Conservation (phyloP, 2,888 invertebrate genomes). For the Euzophera pinguis region DNA sequence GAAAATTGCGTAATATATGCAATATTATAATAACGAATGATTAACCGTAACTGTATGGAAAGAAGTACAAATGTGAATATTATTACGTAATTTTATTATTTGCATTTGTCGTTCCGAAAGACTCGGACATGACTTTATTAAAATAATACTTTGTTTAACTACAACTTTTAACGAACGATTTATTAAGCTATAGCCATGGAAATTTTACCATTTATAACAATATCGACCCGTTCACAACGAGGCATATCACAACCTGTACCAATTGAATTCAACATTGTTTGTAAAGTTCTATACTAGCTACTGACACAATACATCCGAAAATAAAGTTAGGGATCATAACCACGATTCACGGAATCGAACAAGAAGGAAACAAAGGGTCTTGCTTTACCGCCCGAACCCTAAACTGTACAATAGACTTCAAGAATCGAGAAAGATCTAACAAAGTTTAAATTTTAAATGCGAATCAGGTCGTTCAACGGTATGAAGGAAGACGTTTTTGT, state of each 20-base stretch:
- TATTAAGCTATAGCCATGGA: slow-evolving; percentile 77
- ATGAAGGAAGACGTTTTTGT: slow-evolving; percentile 79
- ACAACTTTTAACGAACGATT: slow-evolving; percentile 76
- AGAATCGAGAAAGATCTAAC: slow-evolving; percentile 72
- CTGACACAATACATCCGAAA: slow-evolving; percentile 76
- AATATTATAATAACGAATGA: slow-evolving; percentile 56
- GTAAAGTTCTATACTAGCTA: slow-evolving; percentile 79
- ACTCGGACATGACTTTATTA: slow-evolving; percentile 69
- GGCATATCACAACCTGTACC: slow-evolving; percentile 80
- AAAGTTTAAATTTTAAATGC: slow-evolving; percentile 70
- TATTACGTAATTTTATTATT: slow-evolving; percentile 59
- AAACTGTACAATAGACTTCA: slow-evolving; percentile 74
- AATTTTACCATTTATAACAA: slow-evolving; percentile 78
- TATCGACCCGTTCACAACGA: slow-evolving; percentile 79
- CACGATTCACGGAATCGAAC: slow-evolving; percentile 79
- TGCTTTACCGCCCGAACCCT: slow-evolving; percentile 68
- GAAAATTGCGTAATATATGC: slow-evolving; percentile 50
- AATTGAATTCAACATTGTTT: slow-evolving; percentile 79
- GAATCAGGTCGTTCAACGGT: slow-evolving; percentile 74
- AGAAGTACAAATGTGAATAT: slow-evolving; percentile 66
- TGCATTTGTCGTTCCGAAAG: slow-evolving; percentile 74
- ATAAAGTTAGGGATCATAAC: slow-evolving; percentile 75
- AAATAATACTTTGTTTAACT: slow-evolving; percentile 75
- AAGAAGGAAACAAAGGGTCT: slow-evolving; percentile 72
- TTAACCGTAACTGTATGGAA: slow-evolving; percentile 57